A percentile compares a stretch with the other conserved stretches of the same genome.
phyloP scores from a whole-genome alignment of 2,797 vertebrate genomes.

The Lithobates sylvaticus region DNA sequence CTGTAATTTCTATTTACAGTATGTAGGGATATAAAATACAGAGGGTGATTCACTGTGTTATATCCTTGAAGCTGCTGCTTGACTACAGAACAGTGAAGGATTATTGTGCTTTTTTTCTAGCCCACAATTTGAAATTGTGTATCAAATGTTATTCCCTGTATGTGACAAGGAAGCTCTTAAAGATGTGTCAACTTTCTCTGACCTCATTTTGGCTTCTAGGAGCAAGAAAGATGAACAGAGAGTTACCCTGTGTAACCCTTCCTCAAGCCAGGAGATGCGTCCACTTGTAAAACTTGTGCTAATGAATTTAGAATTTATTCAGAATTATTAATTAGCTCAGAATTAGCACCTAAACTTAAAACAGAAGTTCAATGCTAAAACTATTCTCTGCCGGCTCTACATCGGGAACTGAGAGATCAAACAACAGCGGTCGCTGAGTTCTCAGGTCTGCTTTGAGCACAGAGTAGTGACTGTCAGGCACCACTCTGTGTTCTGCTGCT shows the following conservation, averaged over 20 bases:
- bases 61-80: constrained; percentile 24
- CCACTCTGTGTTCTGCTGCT: too few species aligned
- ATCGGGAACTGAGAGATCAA: too few species aligned
- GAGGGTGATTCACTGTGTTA: constrained; percentile 7
- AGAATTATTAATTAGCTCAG: too few species aligned
- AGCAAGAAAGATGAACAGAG: background rate
- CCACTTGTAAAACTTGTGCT: background rate
- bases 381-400: too few species aligned
- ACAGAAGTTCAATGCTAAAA: too few species aligned
- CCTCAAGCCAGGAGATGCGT: background rate
- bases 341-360: too few species aligned
- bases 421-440: too few species aligned
- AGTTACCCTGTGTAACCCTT: background rate
- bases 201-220: background rate
- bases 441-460: too few species aligned
- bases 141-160: constrained; percentile 3
- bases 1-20: constrained; percentile 47
- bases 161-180: constrained; percentile 1
- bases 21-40: constrained; percentile 29
- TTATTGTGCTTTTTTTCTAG: background rate
- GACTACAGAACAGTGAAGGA: constrained; percentile 29
- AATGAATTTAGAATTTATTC: background rate
- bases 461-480: too few species aligned
- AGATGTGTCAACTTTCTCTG: background rate
- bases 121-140: background rate